Evolutionary conservation across 1,140 invertebrate genomes (phyloP), one percentile per base, ranked within the genome.

Genomic region (Cheumatopsyche charites): DNA sequence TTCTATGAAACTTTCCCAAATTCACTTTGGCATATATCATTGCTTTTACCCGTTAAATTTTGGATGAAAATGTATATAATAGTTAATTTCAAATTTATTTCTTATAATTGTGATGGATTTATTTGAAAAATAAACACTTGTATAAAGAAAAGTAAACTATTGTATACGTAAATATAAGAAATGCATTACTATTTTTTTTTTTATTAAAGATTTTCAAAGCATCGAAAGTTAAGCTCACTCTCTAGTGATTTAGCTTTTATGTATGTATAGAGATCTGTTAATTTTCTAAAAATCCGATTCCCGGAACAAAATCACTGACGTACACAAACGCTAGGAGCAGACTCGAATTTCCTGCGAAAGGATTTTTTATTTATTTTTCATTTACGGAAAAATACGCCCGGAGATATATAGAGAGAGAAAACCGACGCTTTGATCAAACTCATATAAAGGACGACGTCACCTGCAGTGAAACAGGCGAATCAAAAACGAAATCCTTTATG

Each of bases 341-440:
- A 49, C 4, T 49, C 3, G 13, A 49, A 19, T 13, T 49, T 49
- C 17, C 45, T 49, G 13, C 13, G 13, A 19, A 49, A 15, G 13
- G 45, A 19, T 19, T 49, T 15, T 15, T 5, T 49, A 15, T 49
- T 5, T 49, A 43, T 49, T 49, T 49, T 15, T 49, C 13, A 15
- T 19, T 49, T 49, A 49, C 13, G 17, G 13, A 49, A 49, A 63
- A 43, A 63, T 63, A 36, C 19, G 62, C 62, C 29, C 62, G 55
- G 55, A 25, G 55, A 58, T 26, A 58, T 9, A 36, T 9, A 36
- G 29, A 36, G 9, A 36, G 29, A 36, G 29, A 36, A 23, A 21
- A 58, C 12, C 13, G 55, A 58, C 5, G 55, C 55, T 58, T 58
- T 58, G 19, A 58, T 58, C 55, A 58, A 25, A 26, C 13, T 58